phyloP scores from a whole-genome alignment of 2,113 vertebrate genomes.

The Podilymbus podiceps region DNA sequence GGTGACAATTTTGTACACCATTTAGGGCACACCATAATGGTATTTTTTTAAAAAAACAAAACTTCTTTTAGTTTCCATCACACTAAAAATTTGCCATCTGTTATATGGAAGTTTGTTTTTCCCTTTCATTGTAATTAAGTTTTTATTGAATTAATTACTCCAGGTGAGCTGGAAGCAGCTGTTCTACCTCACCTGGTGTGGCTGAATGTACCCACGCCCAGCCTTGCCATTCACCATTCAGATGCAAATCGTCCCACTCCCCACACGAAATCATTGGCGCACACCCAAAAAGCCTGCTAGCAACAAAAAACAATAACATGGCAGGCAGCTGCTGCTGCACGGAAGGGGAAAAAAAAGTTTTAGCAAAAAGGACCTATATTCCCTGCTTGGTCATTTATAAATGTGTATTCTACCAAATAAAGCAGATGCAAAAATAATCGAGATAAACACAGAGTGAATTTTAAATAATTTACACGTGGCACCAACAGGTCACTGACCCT shows the following conservation, averaged over 20 bases:
- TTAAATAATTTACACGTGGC: neutral
- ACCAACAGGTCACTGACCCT: neutral
- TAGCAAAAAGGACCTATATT: neutral
- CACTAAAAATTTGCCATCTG: conserved; percentile 43
- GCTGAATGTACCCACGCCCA: neutral
- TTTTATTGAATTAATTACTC: conserved; percentile 62
- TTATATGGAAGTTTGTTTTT: conserved; percentile 23
- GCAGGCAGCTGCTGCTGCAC: conserved; percentile 14
- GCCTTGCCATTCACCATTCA: conserved; percentile 15
- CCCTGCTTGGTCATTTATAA: conserved; percentile 7
- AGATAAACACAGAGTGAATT: neutral
- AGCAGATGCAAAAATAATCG: neutral
- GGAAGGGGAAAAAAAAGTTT: conserved; percentile 8
- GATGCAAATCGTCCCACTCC: conserved; percentile 24
- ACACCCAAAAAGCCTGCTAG: conserved; percentile 20
- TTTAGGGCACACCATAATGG: neutral
- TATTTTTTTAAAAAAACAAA: neutral
- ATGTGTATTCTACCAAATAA: neutral
- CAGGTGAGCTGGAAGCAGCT: conserved; percentile 57
- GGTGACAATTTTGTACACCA: neutral
- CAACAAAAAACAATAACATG: neutral
- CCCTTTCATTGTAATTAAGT: conserved; percentile 45
- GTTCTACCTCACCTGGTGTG: conserved; percentile 37
- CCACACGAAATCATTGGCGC: neutral
- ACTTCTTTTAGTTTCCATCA: neutral